Evolutionary conservation across 92 coral and sea anemone species (phyloP).

Genomic region (Umimayanthus kanabou): DNA sequence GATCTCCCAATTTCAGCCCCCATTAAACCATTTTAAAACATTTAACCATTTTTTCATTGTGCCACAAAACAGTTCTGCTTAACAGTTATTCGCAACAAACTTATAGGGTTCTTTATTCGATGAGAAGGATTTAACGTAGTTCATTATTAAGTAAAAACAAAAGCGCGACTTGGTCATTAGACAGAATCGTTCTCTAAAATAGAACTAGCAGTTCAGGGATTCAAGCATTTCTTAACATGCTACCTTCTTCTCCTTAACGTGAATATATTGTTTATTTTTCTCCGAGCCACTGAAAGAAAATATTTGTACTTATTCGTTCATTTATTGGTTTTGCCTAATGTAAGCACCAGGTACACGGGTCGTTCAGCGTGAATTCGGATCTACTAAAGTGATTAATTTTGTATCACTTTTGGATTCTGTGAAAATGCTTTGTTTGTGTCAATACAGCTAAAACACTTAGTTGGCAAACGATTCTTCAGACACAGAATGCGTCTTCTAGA

Average conservation of each 20-base stretch:
- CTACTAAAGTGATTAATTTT: slow-evolving; percentile 39
- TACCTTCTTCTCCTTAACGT: slow-evolving; percentile 5
- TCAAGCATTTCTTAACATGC: not conserved
- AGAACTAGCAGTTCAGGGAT: not conserved
- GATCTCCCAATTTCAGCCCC: not conserved
- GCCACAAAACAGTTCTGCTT: not conserved
- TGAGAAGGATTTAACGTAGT: not conserved
- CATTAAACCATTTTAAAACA: slow-evolving; percentile 11
- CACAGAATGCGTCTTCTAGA: not conserved
- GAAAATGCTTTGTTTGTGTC: slow-evolving; percentile 29
- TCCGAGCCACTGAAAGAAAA: slow-evolving; percentile 22
- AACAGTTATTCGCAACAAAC: not conserved
- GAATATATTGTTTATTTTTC: slow-evolving; percentile 32
- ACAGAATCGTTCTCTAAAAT: not conserved
- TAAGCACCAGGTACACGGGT: slow-evolving; percentile 35
- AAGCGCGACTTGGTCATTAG: not conserved
- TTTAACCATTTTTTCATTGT: slow-evolving; percentile 2
- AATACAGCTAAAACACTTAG: not conserved
- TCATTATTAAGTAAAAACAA: not conserved
- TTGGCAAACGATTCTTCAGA: not conserved
- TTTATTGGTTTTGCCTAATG: slow-evolving; percentile 31
- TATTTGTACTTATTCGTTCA: slow-evolving; percentile 29
- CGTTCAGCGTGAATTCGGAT: slow-evolving; percentile 8
- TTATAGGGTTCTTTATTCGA: not conserved
- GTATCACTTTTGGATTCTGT: slow-evolving; percentile 27